These are phyloP conservation scores for Halcyon malimbica DNA, from an alignment of 2,113 vertebrate genomes.

Conservation along the genomic window DNA sequence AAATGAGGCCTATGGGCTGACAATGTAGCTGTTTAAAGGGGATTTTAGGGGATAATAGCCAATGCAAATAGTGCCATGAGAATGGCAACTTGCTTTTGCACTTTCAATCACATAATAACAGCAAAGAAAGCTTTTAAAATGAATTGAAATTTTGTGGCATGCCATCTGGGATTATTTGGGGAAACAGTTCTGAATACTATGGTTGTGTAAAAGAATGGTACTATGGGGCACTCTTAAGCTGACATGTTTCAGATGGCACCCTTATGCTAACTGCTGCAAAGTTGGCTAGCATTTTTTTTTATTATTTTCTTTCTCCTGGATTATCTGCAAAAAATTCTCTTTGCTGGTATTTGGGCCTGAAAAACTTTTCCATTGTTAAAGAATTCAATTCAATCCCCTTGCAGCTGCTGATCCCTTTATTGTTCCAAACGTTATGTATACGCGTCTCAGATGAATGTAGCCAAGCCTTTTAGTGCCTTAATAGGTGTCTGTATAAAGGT, in stretches of 20 bases:
- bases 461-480: constrained; percentile 83
- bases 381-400: constrained; percentile 81
- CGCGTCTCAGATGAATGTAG: constrained; percentile 77
- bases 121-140: constrained; percentile 84
- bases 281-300: constrained; percentile 77
- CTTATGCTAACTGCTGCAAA: constrained; percentile 78
- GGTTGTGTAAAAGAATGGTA: constrained; percentile 76
- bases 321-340: constrained; percentile 82
- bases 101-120: constrained; percentile 81
- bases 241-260: constrained; percentile 82
- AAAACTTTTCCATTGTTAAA: constrained; percentile 84
- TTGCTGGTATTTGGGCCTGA: constrained; percentile 81
- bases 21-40: constrained; percentile 88
- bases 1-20: constrained; percentile 82
- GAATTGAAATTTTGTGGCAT: constrained; percentile 86
- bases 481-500: constrained; percentile 83
- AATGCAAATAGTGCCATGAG: constrained; percentile 86
- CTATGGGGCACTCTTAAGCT: constrained; percentile 75
- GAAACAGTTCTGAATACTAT: constrained; percentile 80
- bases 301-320: constrained; percentile 82
- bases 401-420: constrained; percentile 83
- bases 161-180: constrained; percentile 86
- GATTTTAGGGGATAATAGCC: constrained; percentile 84
- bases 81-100: constrained; percentile 82
- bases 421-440: constrained; percentile 77